Percentiles rank a stretch among this genome's conserved stretches.
Conservation (phyloP, 2,113 vertebrate genomes). For the Seriola aureovittata region DNA sequence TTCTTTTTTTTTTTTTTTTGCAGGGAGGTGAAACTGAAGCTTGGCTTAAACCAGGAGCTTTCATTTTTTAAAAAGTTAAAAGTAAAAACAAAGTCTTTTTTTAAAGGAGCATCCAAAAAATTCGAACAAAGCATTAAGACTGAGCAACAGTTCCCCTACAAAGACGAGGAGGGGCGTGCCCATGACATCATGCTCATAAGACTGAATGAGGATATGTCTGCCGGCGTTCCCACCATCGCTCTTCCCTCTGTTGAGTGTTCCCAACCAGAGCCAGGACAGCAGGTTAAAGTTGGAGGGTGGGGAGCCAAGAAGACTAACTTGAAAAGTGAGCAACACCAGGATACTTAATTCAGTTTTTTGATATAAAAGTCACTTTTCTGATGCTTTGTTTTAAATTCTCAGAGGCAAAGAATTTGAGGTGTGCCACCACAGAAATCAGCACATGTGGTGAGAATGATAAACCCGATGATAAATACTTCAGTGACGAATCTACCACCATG, state of each 20-base stretch:
- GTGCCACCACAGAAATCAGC: rapidly evolving
- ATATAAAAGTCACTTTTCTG: neutral
- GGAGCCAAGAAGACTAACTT: neutral
- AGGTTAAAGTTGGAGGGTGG: slow-evolving; percentile 44
- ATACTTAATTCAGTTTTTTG: neutral
- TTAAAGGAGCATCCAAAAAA: neutral
- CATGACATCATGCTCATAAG: slow-evolving; percentile 59
- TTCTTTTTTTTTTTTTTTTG: too few relatives aligned
- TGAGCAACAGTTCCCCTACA: slow-evolving; percentile 27
- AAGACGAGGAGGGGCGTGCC: neutral
- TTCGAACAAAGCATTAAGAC: neutral
- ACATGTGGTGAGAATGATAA: slow-evolving; percentile 37
- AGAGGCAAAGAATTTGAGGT: slow-evolving; percentile 4
- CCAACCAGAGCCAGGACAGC: neutral
- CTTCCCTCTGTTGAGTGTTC: slow-evolving; percentile 8
- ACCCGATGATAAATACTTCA: slow-evolving; percentile 1
- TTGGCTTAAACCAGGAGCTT: neutral
- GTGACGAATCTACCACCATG: slow-evolving; percentile 20
- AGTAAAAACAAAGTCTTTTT: rapidly evolving
- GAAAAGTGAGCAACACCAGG: neutral
- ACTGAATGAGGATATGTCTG: slow-evolving; percentile 19
- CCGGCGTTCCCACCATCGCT: neutral
- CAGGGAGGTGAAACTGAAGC: neutral
- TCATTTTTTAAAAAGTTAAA: rapidly evolving
- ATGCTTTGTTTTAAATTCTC: slow-evolving; percentile 3